Base-by-base conservation (phyloP, 2,113 vertebrate genomes). In the Columba livia region DNA sequence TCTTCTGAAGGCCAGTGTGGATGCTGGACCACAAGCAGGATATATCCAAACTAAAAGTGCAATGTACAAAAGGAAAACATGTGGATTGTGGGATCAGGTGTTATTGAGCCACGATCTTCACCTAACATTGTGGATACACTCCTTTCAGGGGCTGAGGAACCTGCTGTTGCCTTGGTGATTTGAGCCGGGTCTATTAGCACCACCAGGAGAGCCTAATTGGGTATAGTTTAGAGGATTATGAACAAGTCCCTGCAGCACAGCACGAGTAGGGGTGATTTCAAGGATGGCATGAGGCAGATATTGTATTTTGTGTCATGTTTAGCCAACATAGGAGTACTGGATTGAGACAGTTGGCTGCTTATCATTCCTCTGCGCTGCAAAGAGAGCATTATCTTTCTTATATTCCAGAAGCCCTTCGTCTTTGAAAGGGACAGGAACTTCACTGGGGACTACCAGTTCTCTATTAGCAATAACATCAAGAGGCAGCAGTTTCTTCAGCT, bases 81-180 rank as follows among this genome's bases (percentile, higher is more conserved):
- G 16, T 40, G 32, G 61, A 38, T 67, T 1, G 1, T 61, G 57
- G 86, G 48, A 16, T 20, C 12, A 26, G 20, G 23, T 36, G 77
- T 84, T 48, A 77, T 48, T 51, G 42, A 89, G 65, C 80, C 65
- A 53, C 1, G 9, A 34, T 74, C 70, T 73, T 85, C 78, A 61
- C 69, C 61, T 88, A 29, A 6, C 31, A 32, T 13, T 0, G 0
- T 53, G 54, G 53, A 24, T 48, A 8, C 0, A 0, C 17, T 79
- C 53, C 57, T 71, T 60, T 51, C 3, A 12, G 48, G 61, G 53
- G 32, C 31, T 50, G 44, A 65, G 69, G 26, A 93, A 12, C 23
- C 64, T 79, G 64, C 16, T 60, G 88, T 83, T 91, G 72, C 82
- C 82, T 69, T 94, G 77, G 77, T 72, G 86, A 96, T 66, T 64